phyloP scores from a whole-genome alignment of 2,797 vertebrate species.

The Rhinogobio ventralis region DNA sequence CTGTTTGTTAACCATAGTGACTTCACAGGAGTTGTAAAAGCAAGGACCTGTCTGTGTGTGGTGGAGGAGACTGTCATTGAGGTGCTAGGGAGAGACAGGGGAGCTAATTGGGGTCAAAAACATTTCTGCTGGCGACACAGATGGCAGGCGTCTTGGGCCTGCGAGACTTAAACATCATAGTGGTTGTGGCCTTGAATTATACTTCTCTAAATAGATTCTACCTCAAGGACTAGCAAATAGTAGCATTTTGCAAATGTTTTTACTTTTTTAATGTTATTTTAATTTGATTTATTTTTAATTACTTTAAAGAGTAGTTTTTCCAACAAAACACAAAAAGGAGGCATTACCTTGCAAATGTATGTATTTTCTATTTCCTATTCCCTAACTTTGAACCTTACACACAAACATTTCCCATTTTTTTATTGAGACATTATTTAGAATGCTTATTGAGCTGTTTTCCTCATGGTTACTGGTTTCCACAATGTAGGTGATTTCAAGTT shows the following conservation, averaged over 20 bases:
- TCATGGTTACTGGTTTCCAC: neutral
- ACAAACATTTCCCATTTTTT: neutral
- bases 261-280: neutral
- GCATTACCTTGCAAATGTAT: neutral
- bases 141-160: conserved; percentile 66
- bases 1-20: conserved; percentile 36
- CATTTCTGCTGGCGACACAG: conserved; percentile 71
- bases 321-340: neutral
- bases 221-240: conserved; percentile 52
- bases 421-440: neutral
- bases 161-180: conserved; percentile 61
- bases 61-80: conserved; percentile 42
- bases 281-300: neutral
- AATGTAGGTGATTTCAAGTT: neutral
- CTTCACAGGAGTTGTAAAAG: conserved; percentile 28
- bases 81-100: conserved; percentile 46
- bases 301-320: neutral
- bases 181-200: conserved; percentile 53
- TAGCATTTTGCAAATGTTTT: neutral
- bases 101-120: conserved; percentile 78
- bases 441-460: neutral
- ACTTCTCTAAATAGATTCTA: conserved; percentile 61
- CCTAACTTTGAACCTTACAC: neutral
- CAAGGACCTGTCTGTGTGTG: conserved; percentile 43
- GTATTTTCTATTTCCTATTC: neutral